A percentile compares a stretch with the other conserved stretches of the same genome.
Conservation (phyloP, 2,888 invertebrate genomes). For the Strigamia transsilvanica region DNA sequence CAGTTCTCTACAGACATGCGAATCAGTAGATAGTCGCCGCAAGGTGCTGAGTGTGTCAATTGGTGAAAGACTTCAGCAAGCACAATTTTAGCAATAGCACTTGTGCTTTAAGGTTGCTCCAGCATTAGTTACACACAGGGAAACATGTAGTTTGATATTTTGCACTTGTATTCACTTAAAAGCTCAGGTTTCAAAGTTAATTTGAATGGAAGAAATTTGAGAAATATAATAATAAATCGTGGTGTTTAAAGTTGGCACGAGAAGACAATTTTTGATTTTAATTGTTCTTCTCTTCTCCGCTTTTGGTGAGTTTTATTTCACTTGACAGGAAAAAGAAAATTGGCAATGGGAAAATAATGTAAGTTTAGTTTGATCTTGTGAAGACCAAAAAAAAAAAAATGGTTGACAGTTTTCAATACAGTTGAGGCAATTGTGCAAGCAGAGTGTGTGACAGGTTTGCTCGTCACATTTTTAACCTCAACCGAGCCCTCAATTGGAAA, state of each 20-base stretch:
- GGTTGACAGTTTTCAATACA: slow-evolving; percentile 45
- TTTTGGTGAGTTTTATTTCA: background rate
- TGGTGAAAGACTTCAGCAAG: too few relatives aligned
- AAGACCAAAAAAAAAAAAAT: slow-evolving; percentile 3
- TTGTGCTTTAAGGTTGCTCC: background rate
- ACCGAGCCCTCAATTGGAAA: slow-evolving; percentile 19
- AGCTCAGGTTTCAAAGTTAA: slow-evolving; percentile 25
- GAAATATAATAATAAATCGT: slow-evolving; percentile 23
- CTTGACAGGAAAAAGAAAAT: slow-evolving; percentile 10
- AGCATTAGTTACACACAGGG: too few relatives aligned
- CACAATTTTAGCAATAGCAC: too few relatives aligned
- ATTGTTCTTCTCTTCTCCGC: background rate
- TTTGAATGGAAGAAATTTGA: background rate
- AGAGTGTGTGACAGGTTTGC: slow-evolving; percentile 15
- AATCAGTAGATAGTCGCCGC: too few relatives aligned
- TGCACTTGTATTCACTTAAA: background rate
- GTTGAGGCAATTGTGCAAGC: slow-evolving; percentile 36
- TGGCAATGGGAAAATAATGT: background rate
- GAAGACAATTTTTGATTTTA: background rate
- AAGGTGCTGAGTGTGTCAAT: too few relatives aligned
- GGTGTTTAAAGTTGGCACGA: background rate
- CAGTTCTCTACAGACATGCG: too few relatives aligned
- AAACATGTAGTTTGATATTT: background rate
- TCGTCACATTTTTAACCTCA: slow-evolving; percentile 43
- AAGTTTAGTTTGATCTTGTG: background rate